phyloP scores from a whole-genome alignment of 2,797 vertebrate genomes.

The Avahi laniger region DNA sequence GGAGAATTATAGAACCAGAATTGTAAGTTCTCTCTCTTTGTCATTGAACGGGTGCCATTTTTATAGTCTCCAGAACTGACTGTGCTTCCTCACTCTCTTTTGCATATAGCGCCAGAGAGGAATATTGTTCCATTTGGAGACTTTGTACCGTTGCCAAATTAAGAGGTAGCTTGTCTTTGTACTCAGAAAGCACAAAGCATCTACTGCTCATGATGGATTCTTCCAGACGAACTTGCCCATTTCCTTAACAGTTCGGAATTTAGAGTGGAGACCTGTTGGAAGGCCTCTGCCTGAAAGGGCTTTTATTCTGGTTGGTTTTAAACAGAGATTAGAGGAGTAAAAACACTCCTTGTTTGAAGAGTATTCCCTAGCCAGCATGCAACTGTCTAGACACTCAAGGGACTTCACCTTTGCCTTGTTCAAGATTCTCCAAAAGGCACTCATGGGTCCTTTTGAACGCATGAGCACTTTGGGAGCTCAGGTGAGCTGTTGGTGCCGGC shows the following conservation, averaged over 20 bases:
- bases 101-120: neutral
- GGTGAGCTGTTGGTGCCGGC: neutral
- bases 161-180: neutral
- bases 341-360: neutral
- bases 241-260: neutral
- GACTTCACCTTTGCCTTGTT: neutral
- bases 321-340: neutral
- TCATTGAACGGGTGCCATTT: neutral
- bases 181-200: neutral
- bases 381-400: neutral
- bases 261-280: neutral
- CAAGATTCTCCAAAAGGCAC: neutral
- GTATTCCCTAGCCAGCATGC: neutral
- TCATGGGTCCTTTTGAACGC: neutral
- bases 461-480: neutral
- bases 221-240: neutral
- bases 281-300: neutral
- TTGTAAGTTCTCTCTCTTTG: neutral
- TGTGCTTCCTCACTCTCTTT: conserved; percentile 43
- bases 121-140: conserved; percentile 11
- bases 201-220: neutral
- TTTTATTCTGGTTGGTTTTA: neutral
- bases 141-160: conserved; percentile 40
- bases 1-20: neutral
- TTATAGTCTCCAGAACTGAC: conserved; percentile 27